Base-by-base conservation (phyloP, 2,797 vertebrate species). In the Anguilla megastoma region DNA sequence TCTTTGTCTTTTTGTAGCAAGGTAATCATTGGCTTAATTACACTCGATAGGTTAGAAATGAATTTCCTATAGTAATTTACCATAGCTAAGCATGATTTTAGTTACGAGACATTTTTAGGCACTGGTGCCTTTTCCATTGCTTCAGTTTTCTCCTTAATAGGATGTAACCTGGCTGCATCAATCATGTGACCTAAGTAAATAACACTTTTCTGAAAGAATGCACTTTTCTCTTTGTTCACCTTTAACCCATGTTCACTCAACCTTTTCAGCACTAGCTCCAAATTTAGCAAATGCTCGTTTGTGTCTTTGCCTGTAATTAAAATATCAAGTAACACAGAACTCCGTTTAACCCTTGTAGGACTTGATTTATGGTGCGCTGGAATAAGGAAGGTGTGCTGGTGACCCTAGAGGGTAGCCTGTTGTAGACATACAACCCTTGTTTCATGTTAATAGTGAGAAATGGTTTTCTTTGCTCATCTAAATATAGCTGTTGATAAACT, bases 361-460 rank as follows among this genome's bases (percentile, higher is more conserved):
- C 21, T 36, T 84, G 76, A 18, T 89, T 60, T 58, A 86, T 58
- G 18, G 71, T 69, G 9, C 8, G 30, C 79, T 84, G 79, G 12
- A 89, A 86, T 7, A 74, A 86, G 41, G 88, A 21, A 12, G 85
- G 76, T 14, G 79, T 16, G 30, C 85, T 89, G 6, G 56, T 33
- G 9, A 84, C 45, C 2, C 86, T 80, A 87, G 84, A 89, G 4
- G 79, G 63, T 58, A 84, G 21, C 30, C 52, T 80, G 12, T 71
- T 60, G 16, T 83, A 85, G 1, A 84, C 60, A 33, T 88, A 89
- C 1, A 87, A 33, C 2, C 88, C 89, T 33, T 76, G 87, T 6
- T 45, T 76, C n/a, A 84, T 88, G 16, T 90, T 90, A n/a, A 87
- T 83, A 18, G 86, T 90, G 21, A 84, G n/a, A 30, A 86, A 90